These are phyloP conservation scores for Caloenas nicobarica DNA, from an alignment of 2,113 vertebrate species.

Conservation along the genomic window DNA sequence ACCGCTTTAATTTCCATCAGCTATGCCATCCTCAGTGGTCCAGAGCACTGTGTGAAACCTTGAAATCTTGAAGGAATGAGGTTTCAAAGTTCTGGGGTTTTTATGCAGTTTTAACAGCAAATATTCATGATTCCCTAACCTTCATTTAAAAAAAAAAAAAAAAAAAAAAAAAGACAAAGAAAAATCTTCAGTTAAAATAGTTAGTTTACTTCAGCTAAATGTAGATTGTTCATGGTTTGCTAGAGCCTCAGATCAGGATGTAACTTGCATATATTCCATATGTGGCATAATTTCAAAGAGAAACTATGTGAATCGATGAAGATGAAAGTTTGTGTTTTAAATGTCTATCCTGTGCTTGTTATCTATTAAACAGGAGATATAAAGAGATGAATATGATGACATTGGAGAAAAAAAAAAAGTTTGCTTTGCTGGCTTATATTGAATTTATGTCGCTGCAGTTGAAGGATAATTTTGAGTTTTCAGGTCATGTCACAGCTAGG, in stretches of 20 bases:
- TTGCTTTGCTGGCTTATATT: background rate
- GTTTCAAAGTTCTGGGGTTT: background rate
- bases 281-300: slow-evolving; percentile 38
- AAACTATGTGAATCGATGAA: background rate
- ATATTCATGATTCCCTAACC: background rate
- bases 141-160: background rate
- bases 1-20: background rate
- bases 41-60: background rate
- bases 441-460: background rate
- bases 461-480: background rate
- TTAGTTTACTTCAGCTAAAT: background rate
- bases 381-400: background rate
- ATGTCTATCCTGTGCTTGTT: background rate
- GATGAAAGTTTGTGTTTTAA: slow-evolving; percentile 28
- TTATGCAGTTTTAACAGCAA: background rate
- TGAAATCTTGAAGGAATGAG: background rate
- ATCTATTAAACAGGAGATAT: background rate
- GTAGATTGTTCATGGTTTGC: background rate
- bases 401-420: background rate
- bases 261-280: slow-evolving; percentile 5
- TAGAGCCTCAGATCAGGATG: background rate
- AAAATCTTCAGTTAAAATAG: background rate
- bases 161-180: background rate
- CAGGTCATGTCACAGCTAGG: background rate
- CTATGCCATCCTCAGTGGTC: background rate